Evolutionary conservation across 2,888 invertebrate genomes (phyloP).

Genomic region (Apodemia zela): DNA sequence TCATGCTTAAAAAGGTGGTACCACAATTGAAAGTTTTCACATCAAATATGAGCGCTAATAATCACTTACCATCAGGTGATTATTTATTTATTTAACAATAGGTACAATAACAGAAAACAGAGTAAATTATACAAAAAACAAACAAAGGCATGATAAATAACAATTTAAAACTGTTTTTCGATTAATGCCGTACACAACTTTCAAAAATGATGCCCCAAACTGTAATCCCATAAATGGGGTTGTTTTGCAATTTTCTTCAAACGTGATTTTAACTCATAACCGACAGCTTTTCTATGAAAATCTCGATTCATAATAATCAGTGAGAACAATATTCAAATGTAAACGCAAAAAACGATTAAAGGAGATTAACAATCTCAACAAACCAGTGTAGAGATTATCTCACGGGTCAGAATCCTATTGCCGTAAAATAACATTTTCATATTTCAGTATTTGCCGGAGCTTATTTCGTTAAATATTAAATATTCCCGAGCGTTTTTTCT

Average conservation of each 20-base stretch:
- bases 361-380: slow-evolving; percentile 4
- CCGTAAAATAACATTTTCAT: slow-evolving; percentile 12
- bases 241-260: not conserved
- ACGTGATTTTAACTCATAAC: not conserved
- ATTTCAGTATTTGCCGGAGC: slow-evolving; percentile 10
- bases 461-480: slow-evolving; percentile 14
- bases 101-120: too few relatives aligned
- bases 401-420: slow-evolving; percentile 2
- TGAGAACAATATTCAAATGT: not conserved
- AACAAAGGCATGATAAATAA: too few relatives aligned
- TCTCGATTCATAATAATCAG: not conserved
- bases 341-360: slow-evolving; percentile 13
- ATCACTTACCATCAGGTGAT: too few relatives aligned
- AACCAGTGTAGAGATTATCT: slow-evolving; percentile 11
- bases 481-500: not conserved
- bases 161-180: too few relatives aligned
- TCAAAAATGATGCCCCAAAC: too few relatives aligned
- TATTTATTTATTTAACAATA: too few relatives aligned
- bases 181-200: too few relatives aligned
- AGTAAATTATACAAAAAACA: too few relatives aligned
- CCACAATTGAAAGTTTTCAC: too few relatives aligned
- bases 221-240: too few relatives aligned
- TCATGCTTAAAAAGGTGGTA: too few relatives aligned
- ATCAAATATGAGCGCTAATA: too few relatives aligned
- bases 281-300: not conserved